Evolutionary conservation across 1,140 invertebrate genomes (phyloP).

Genomic region (Drosophila nasuta): DNA sequence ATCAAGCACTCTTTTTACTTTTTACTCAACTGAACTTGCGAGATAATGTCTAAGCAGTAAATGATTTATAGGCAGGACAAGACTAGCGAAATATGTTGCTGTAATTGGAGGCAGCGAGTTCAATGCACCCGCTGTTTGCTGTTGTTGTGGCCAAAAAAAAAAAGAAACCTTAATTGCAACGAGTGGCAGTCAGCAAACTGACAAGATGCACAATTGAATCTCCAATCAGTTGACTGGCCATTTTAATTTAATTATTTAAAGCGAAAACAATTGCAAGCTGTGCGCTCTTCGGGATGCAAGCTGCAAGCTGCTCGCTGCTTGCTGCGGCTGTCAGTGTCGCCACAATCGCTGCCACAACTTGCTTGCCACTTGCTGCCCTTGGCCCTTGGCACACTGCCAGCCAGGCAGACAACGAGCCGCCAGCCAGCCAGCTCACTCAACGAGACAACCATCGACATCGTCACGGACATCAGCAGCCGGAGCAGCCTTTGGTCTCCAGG

Average conservation of each 20-base stretch:
- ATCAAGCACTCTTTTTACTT: slow-evolving; percentile 10
- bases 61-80: slow-evolving; percentile 70
- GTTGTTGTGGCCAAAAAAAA: slow-evolving; percentile 45
- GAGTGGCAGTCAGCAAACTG: slow-evolving; percentile 32
- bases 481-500: background rate
- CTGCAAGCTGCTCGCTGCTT: too few relatives aligned
- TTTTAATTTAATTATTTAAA: slow-evolving; percentile 84
- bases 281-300: too few relatives aligned
- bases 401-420: slow-evolving; percentile 37
- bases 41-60: slow-evolving; percentile 71
- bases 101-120: slow-evolving; percentile 58
- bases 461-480: background rate
- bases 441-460: slow-evolving; percentile 14
- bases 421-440: slow-evolving; percentile 18
- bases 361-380: slow-evolving; percentile 6
- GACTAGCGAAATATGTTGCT: slow-evolving; percentile 17
- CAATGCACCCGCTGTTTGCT: slow-evolving; percentile 47
- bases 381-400: slow-evolving; percentile 30
- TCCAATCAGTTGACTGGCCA: slow-evolving; percentile 73
- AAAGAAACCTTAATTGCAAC: slow-evolving; percentile 55
- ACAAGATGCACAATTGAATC: slow-evolving; percentile 22
- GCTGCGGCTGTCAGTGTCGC: slow-evolving; percentile 3
- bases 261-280: slow-evolving; percentile 70
- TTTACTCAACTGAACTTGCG: slow-evolving; percentile 40
- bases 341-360: slow-evolving; percentile 39